These are phyloP conservation scores for Protonemura montana DNA, from an alignment of 2,888 invertebrate species.

Conservation along the genomic window DNA sequence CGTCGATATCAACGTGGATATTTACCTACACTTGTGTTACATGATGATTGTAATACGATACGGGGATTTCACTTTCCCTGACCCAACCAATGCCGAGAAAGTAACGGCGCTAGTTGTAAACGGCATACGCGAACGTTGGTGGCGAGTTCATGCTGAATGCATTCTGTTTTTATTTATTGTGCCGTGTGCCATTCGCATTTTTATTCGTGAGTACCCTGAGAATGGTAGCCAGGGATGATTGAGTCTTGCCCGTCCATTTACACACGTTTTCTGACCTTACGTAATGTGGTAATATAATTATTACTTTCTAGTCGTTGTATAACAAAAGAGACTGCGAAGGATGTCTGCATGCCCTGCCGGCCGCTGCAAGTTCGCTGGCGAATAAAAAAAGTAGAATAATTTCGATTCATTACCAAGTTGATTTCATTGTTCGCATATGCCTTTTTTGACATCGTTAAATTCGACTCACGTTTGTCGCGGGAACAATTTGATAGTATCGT, in stretches of 20 bases:
- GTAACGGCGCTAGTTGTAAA: not conserved
- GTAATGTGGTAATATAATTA: not conserved
- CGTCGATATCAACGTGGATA: not conserved
- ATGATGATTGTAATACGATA: not conserved
- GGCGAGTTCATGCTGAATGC: not conserved
- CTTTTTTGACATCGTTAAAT: not conserved
- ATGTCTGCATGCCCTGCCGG: not conserved
- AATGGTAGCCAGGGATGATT: not conserved
- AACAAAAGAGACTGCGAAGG: not conserved
- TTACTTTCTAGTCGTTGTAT: not conserved
- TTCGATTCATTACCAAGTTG: slow-evolving; percentile 12
- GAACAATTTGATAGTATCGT: not conserved
- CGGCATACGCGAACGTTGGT: not conserved
- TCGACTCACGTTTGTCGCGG: not conserved
- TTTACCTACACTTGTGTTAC: not conserved
- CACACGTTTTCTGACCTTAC: not conserved
- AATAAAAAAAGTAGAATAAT: not conserved
- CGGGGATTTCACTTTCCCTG: slow-evolving; percentile 21
- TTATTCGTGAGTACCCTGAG: not conserved
- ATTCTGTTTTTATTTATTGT: not conserved
- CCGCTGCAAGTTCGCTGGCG: not conserved
- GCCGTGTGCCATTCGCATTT: not conserved
- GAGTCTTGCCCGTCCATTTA: not conserved
- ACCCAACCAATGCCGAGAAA: slow-evolving; percentile 19
- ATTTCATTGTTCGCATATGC: not conserved